Evolutionary conservation across 2,113 vertebrate species (phyloP).

Genomic region (Orycteropus afer): DNA sequence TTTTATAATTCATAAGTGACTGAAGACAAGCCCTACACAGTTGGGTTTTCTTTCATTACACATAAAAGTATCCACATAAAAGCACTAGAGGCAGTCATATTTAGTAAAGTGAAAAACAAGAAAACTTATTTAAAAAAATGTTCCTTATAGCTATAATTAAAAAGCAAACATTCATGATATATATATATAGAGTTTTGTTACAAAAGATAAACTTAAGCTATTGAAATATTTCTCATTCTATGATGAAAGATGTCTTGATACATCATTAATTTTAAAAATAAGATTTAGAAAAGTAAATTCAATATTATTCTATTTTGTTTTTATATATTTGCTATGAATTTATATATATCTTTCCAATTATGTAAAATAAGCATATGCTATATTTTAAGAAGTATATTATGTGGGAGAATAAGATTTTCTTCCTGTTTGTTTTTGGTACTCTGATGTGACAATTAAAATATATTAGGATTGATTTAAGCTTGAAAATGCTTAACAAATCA

Average conservation of each 20-base stretch:
- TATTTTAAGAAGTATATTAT: neutral
- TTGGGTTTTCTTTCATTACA: neutral
- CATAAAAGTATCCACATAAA: neutral
- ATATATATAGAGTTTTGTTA: too few species aligned
- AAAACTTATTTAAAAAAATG: neutral
- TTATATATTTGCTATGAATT: neutral
- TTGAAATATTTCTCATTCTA: neutral
- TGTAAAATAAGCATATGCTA: neutral
- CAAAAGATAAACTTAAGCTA: neutral
- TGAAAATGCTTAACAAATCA: conserved; percentile 40
- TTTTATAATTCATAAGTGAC: too few species aligned
- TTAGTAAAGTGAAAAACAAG: too few species aligned
- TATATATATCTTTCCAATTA: neutral
- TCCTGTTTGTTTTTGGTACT: neutral
- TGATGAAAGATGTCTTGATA: neutral
- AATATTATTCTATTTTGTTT: neutral
- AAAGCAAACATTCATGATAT: neutral
- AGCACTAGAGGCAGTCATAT: neutral
- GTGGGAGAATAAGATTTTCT: neutral
- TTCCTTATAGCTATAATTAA: neutral
- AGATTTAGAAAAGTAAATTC: neutral
- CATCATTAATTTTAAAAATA: neutral
- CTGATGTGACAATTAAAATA: neutral
- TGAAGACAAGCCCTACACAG: too few species aligned
- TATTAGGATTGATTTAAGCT: conserved; percentile 23